Evolutionary conservation across 2,888 invertebrate species (phyloP), one percentile per base, ranked within the genome.

Genomic region (Drosophila picticornis): DNA sequence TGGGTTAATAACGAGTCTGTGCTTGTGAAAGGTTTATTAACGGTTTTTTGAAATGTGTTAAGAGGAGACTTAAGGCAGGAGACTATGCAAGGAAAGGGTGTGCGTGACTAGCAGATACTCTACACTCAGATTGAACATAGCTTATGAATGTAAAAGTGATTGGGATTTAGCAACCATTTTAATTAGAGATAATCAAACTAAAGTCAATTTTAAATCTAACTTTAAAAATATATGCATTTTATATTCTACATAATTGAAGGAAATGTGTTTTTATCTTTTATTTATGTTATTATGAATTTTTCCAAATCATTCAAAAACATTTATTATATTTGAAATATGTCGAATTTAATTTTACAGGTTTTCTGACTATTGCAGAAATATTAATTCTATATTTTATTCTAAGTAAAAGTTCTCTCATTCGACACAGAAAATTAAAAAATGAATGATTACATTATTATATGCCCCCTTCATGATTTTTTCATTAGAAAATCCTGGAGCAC

Each of bases 1-100:
- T 43, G 66, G 51, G 22, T 19, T 52, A 48, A 43, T 31, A 67
- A 46, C 34, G 72, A 6, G 2, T 62, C 36, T 46, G 60, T 31
- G 55, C 6, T 11, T 11, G n/a, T 48, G 22, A 38, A 27, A n/a
- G 27, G 38, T 11, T 32, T 10, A 52, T 9, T 22, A 51, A 60
- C 32, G 52, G 52, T 19, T 58, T 52, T 68, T 48, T 6, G 11
- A 50, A 29, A 32, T 1, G 2, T 0, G 1, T 2, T 13, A 19
- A 1, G 9, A 10, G 29, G 0, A 13, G 22, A 38, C 4, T 29
- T 19, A 10, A 5, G 16, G 2, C 9, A 7, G 10, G 4, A 4
- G 0, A 0, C 0, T n/a, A 7, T 29, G 19, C n/a, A 29, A 51
- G 11, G 1, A 6, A 11, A 29, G 29, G 11, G 19, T 4, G 52